Conservation (phyloP, 35 echinoderm and acorn worm species). For the Apostichopus californicus region DNA sequence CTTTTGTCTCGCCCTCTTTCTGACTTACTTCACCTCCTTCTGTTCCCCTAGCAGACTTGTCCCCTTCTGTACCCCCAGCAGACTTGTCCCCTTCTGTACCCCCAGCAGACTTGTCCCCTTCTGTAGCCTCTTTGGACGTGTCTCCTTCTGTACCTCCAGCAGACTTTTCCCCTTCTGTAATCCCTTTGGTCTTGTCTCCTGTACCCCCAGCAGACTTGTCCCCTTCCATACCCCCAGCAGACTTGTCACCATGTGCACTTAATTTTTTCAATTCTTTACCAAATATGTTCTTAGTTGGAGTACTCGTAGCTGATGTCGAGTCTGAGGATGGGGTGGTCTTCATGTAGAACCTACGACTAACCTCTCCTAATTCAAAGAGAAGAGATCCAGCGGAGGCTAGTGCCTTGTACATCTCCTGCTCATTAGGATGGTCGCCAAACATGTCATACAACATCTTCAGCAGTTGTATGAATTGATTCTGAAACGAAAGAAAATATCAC, state of each 20-base stretch:
- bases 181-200: not conserved
- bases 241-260: not conserved
- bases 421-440: constrained; percentile 92
- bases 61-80: not conserved
- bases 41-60: not conserved
- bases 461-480: constrained; percentile 97
- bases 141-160: not conserved
- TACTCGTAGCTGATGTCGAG: constrained; percentile 1
- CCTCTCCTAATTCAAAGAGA: constrained; percentile 95
- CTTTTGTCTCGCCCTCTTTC: constrained; percentile 5
- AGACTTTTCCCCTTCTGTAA: not conserved
- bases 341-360: constrained; percentile 88
- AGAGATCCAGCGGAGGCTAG: constrained; percentile 88
- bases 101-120: not conserved
- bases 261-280: constrained; percentile 31
- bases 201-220: not conserved
- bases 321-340: constrained; percentile 43
- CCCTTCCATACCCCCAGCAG: not conserved
- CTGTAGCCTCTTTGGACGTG: not conserved
- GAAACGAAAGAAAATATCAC: not conserved
- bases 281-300: constrained; percentile 51
- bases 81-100: not conserved
- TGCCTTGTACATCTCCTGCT: constrained; percentile 86
- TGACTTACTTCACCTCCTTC: constrained; percentile 12
- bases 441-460: constrained; percentile 95